Base-by-base conservation (phyloP, 2,113 vertebrate genomes). In the Caranx ignobilis region DNA sequence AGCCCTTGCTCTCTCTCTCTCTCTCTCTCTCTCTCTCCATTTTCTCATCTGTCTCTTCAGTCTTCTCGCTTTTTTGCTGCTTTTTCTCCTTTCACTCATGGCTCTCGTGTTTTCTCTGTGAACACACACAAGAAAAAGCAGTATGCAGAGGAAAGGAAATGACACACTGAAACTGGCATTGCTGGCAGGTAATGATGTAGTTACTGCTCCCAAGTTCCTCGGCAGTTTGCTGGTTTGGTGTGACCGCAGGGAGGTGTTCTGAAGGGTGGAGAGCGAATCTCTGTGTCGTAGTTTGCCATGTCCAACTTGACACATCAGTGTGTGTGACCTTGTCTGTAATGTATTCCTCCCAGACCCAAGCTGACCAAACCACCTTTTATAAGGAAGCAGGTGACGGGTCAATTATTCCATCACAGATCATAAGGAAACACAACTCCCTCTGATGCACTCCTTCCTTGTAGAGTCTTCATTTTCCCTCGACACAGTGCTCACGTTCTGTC, bases 391-490 rank as follows among this genome's bases (percentile, higher is more conserved):
- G 11, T 11, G 63, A 75, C 65, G 63, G 70, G 75, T 76, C 64
- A 71, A 37, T 80, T 75, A 86, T 82, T 82, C 66, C 19, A 83
- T 60, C 73, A 48, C 65, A 43, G 43, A 83, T 88, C 82, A 81
- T 15, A 57, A 43, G 54, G 83, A 65, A 78, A 86, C 57, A 18
- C 2, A 15, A 73, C 65, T 52, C 67, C 67, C 63, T 57, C 69
- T 77, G 18, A 55, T 68, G 32, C 68, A 39, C 37, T 77, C 41
- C 16, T 76, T 69, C 64, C 26, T 65, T 19, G 12, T 48, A 0
- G 10, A 65, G 52, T 75, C 60, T 71, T 77, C 43, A 19, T 48
- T 77, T 70, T 75, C 74, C 31, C 7, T 65, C 21, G n/a, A 12
- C 18, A 43, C 64, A 48, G 57, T 84, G 41, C 8, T 66, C 10